phyloP scores from a whole-genome alignment of 2,797 vertebrate genomes.

The Rhabdophis nuchalis region DNA sequence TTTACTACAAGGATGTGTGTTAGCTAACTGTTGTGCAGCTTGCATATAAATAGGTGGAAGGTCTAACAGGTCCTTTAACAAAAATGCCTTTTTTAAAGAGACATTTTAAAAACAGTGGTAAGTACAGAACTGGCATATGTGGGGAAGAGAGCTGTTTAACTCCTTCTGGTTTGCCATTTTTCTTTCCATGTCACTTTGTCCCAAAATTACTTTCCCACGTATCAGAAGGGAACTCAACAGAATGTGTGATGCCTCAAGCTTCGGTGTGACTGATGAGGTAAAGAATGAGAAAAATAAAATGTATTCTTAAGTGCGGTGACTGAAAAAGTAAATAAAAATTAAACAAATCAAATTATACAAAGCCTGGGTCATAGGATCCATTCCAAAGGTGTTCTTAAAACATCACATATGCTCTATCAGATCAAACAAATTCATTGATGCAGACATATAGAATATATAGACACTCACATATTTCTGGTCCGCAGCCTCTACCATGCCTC shows the following conservation, averaged over 20 bases:
- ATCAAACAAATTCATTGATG: not conserved
- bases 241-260: not conserved
- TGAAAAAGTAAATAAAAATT: not conserved
- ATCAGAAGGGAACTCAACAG: not conserved
- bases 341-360: not conserved
- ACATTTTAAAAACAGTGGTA: not conserved
- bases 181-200: not conserved
- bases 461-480: not conserved
- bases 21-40: conserved; percentile 38
- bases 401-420: not conserved
- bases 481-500: not conserved
- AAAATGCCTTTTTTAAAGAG: not conserved
- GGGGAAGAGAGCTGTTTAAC: not conserved
- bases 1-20: conserved; percentile 43
- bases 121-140: not conserved
- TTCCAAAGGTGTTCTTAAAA: not conserved
- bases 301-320: not conserved
- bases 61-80: not conserved
- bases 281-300: not conserved
- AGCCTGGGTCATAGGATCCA: not conserved
- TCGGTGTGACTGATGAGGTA: not conserved
- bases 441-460: not conserved
- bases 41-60: not conserved
- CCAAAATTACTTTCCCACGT: not conserved
- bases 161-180: not conserved